A percentile compares a stretch with the other conserved stretches of the same genome.
phyloP scores from a whole-genome alignment of 2,888 invertebrate species.

The Drymonia ruficornis region DNA sequence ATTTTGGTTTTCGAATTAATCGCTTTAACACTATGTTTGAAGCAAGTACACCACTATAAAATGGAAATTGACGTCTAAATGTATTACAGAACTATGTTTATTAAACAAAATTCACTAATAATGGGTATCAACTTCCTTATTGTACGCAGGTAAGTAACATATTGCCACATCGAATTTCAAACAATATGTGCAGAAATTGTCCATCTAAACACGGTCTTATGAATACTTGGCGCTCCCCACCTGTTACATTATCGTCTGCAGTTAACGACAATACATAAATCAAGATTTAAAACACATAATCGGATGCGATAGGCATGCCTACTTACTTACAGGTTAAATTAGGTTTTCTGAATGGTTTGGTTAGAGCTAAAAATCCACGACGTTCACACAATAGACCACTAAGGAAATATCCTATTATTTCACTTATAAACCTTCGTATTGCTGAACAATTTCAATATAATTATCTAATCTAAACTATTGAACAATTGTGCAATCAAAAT shows the following conservation, averaged over 20 bases:
- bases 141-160: conserved; percentile 5
- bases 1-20: neutral
- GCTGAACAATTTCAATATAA: neutral
- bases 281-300: neutral
- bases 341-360: neutral
- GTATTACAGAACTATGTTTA: neutral
- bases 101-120: conserved; percentile 14
- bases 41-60: neutral
- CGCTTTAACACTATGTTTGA: neutral
- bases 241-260: neutral
- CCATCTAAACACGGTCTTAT: neutral
- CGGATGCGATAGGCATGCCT: neutral
- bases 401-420: neutral
- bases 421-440: conserved; percentile 2
- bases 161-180: conserved; percentile 2
- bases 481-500: neutral
- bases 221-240: neutral
- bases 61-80: neutral
- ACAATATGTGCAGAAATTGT: neutral
- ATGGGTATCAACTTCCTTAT: conserved; percentile 32
- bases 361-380: neutral
- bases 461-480: neutral
- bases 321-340: no score
- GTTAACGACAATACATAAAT: neutral
- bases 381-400: neutral